A percentile compares a stretch with the other conserved stretches of the same genome.
These are phyloP conservation scores for Actinia tenebrosa DNA, from an alignment of 64 coral and sea anemone species.

Conservation along the genomic window DNA sequence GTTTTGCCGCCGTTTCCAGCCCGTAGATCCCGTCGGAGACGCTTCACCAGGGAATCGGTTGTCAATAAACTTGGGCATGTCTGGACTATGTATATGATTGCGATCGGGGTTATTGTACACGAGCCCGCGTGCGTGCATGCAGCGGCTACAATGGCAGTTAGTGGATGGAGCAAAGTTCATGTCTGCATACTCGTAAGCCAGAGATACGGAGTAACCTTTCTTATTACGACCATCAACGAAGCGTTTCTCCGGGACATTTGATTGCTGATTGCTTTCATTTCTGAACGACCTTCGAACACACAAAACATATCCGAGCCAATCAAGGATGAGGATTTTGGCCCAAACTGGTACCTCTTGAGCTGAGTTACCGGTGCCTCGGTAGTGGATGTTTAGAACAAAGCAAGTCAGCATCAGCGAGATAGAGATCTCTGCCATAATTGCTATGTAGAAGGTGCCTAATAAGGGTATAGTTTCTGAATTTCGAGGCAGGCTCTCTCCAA, in stretches of 20 bases:
- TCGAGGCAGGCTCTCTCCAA: conserved; percentile 76
- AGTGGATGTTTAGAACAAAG: conserved; percentile 88
- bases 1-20: conserved; percentile 13
- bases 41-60: conserved; percentile 21
- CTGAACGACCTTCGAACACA: conserved; percentile 53
- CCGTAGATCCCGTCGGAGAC: conserved; percentile 35
- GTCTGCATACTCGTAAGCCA: conserved; percentile 47
- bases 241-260: conserved; percentile 30
- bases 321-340: conserved; percentile 62
- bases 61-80: conserved; percentile 39
- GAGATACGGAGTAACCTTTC: conserved; percentile 23
- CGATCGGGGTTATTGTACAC: conserved; percentile 1
- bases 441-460: conserved; percentile 78
- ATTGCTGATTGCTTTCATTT: conserved; percentile 11
- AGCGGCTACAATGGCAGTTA: conserved; percentile 77
- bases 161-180: conserved; percentile 45
- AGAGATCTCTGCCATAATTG: conserved; percentile 90
- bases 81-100: conserved; percentile 35
- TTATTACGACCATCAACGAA: conserved; percentile 29
- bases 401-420: conserved; percentile 83
- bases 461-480: conserved; percentile 79
- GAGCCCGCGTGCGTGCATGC: conserved; percentile 30
- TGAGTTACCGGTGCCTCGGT: conserved; percentile 66
- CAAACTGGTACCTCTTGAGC: conserved; percentile 69
- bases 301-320: conserved; percentile 74